phyloP scores from a whole-genome alignment of 2,888 invertebrate species.

The Hypercompe scribonia region DNA sequence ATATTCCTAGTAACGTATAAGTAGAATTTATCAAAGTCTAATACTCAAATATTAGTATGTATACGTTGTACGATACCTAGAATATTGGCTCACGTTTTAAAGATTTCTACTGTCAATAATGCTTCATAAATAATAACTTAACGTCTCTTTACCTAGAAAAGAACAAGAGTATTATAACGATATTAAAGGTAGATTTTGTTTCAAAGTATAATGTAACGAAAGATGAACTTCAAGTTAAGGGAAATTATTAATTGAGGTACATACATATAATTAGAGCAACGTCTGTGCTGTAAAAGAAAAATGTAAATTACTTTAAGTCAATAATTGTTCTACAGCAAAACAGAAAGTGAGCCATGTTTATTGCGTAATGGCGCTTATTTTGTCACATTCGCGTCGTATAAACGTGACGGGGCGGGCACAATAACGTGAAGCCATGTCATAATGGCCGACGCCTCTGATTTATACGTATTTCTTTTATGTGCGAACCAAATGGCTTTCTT shows the following conservation, averaged over 20 bases:
- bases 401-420: constrained; percentile 79
- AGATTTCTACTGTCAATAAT: neutral
- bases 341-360: constrained; percentile 65
- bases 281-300: neutral
- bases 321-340: constrained; percentile 52
- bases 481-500: constrained; percentile 77
- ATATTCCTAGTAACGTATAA: neutral
- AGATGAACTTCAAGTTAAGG: neutral
- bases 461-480: constrained; percentile 84
- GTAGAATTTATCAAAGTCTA: neutral
- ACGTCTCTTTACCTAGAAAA: neutral
- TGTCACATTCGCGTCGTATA: constrained; percentile 78
- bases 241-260: neutral
- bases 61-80: neutral
- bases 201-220: neutral
- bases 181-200: neutral
- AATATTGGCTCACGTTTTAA: neutral
- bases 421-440: constrained; percentile 74
- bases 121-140: neutral
- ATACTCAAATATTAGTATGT: no score
- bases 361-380: constrained; percentile 76
- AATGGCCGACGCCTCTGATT: constrained; percentile 82
- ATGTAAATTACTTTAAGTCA: constrained; percentile 22
- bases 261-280: neutral
- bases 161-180: neutral